These are phyloP conservation scores for Oryzias dopingdopingensis DNA, from an alignment of 2,797 vertebrate species.

Conservation along the genomic window DNA sequence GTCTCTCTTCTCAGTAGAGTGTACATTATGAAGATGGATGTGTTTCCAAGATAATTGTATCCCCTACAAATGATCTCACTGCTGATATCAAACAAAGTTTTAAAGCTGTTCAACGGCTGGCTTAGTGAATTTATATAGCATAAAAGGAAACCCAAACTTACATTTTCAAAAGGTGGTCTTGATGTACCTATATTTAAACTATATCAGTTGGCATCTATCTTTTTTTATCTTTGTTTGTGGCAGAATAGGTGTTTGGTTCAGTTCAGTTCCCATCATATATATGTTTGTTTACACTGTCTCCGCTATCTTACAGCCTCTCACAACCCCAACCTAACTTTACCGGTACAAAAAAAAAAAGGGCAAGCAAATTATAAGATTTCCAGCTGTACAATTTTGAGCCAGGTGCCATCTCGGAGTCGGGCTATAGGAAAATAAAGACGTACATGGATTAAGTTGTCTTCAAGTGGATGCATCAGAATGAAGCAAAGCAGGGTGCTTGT, in stretches of 20 bases:
- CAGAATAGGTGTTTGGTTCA: neutral
- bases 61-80: neutral
- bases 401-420: too few relatives aligned
- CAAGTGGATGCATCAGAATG: too few relatives aligned
- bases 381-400: too few relatives aligned
- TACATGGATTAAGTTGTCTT: too few relatives aligned
- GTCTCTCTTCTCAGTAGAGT: neutral
- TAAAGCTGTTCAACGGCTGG: neutral
- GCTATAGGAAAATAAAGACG: too few relatives aligned
- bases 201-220: neutral
- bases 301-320: too few relatives aligned
- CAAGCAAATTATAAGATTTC: too few relatives aligned
- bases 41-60: neutral
- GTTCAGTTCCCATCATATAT: too few relatives aligned
- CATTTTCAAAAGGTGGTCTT: neutral
- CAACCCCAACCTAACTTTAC: too few relatives aligned
- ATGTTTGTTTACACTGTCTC: too few relatives aligned
- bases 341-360: too few relatives aligned
- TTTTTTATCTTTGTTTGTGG: neutral
- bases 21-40: neutral
- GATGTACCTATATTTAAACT: neutral
- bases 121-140: conserved; percentile 3
- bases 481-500: too few relatives aligned
- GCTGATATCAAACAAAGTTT: neutral
- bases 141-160: neutral